Base-by-base conservation (phyloP, 2,888 invertebrate genomes). In the Oeneis ivallda region DNA sequence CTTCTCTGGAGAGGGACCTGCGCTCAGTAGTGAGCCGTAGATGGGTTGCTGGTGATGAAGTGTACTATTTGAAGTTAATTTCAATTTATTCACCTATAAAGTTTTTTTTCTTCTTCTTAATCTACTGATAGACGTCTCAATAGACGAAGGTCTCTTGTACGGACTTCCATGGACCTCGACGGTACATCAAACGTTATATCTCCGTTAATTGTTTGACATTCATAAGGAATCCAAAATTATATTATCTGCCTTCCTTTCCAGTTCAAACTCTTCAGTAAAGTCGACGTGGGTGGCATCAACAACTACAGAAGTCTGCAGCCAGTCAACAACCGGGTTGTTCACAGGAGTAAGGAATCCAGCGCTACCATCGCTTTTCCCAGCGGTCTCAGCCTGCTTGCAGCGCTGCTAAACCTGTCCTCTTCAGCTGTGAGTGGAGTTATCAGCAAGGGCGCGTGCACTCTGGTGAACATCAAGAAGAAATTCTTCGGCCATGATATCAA, bases 261-360 rank as follows among this genome's bases (percentile, higher is more conserved):
- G 91, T 90, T 85, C 81, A 84, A 84, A 65, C 64, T 77, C 10
- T 79, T 91, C 74, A 84, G 80, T 70, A 79, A 78, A 67, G 85
- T 84, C 0, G 78, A 89, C 69, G 77, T 91, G 0, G 89, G 86
- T 1, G 84, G 84, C 15, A 76, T 83, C 13, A 82, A 82, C 77
- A 93, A 93, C 82, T 92, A 89, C 79, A 81, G 93, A 13, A 86
- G 87, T 11, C 77, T 86, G 1, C 93, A 93, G 59, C 73, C 84
- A 0, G 71, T 77, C 7, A 60, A 86, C 32, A 82, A 86, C 71
- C 82, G 92, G 6, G 73, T 86, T 11, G 81, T 92, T 1, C 91
- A 87, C 81, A 83, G 87, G 0, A 87, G 89, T 8, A 65, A 76
- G 1, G 80, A 85, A 0, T 85, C 89, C 0, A 80, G 83, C 65